These are phyloP conservation scores for Diabrotica virgifera DNA, from an alignment of 1,140 invertebrate genomes.

Conservation along the genomic window DNA sequence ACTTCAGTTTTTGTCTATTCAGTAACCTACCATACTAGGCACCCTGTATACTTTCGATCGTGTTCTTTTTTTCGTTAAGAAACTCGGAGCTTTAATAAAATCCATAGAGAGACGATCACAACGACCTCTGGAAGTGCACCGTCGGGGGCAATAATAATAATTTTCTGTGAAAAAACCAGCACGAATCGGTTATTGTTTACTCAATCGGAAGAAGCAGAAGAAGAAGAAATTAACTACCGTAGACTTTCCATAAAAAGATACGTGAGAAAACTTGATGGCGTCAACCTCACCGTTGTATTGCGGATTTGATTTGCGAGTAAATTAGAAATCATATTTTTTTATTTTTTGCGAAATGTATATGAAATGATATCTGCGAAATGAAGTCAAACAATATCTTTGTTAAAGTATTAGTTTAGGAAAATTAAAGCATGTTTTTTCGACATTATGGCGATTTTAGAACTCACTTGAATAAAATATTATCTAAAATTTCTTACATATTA, in stretches of 20 bases:
- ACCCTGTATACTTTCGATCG: not conserved
- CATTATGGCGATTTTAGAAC: too few relatives aligned
- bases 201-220: not conserved
- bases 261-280: not conserved
- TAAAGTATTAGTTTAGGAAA: too few relatives aligned
- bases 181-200: slow-evolving; percentile 2
- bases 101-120: not conserved
- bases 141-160: not conserved
- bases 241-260: not conserved
- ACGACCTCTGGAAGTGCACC: slow-evolving; percentile 1
- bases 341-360: too few relatives aligned
- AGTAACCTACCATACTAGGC: too few relatives aligned
- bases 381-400: too few relatives aligned
- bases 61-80: not conserved
- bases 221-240: not conserved
- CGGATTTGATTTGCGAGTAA: not conserved
- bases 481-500: too few relatives aligned
- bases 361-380: too few relatives aligned
- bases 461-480: too few relatives aligned
- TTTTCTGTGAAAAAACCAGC: not conserved
- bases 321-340: too few relatives aligned
- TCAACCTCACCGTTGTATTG: not conserved
- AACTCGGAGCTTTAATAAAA: not conserved
- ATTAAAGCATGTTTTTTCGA: too few relatives aligned
- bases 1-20: too few relatives aligned